Percentiles rank a stretch among this genome's conserved stretches.
These are phyloP conservation scores for Agelastica alni DNA, from an alignment of 2,888 invertebrate genomes.

Conservation along the genomic window DNA sequence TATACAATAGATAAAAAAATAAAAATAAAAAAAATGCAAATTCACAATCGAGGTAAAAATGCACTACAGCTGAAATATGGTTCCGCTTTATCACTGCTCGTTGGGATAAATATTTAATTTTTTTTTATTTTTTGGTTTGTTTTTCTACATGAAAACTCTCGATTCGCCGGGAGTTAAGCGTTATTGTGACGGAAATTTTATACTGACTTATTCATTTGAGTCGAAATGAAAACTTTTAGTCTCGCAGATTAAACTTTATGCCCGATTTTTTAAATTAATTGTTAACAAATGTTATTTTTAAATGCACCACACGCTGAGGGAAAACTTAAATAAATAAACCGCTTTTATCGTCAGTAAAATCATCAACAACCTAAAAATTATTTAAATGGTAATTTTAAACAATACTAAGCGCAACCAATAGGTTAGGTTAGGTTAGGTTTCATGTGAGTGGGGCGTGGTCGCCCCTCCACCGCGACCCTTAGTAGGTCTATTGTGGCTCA, in stretches of 20 bases:
- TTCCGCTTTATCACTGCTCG: slow-evolving; percentile 26
- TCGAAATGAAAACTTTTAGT: neutral
- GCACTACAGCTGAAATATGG: slow-evolving; percentile 25
- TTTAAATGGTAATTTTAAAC: too few species aligned
- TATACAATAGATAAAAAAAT: slow-evolving; percentile 33
- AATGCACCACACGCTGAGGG: too few species aligned
- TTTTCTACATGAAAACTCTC: slow-evolving; percentile 21
- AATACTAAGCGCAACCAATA: too few species aligned
- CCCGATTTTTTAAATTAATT: neutral
- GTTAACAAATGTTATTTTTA: neutral
- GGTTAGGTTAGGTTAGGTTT: too few species aligned
- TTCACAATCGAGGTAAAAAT: slow-evolving; percentile 31
- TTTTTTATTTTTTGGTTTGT: slow-evolving; percentile 17
- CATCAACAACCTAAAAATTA: too few species aligned
- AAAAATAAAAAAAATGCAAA: slow-evolving; percentile 24
- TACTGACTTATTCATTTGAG: slow-evolving; percentile 16
- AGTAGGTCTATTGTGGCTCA: too few species aligned
- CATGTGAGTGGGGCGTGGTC: too few species aligned
- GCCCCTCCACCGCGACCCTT: too few species aligned
- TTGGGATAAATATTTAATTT: slow-evolving; percentile 23
- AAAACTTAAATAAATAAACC: too few species aligned
- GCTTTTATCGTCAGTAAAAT: too few species aligned
- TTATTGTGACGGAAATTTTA: slow-evolving; percentile 24
- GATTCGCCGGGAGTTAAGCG: slow-evolving; percentile 15
- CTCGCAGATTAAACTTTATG: neutral